Evolutionary conservation across 2,888 invertebrate genomes (phyloP).

Genomic region (Acleris laterana): DNA sequence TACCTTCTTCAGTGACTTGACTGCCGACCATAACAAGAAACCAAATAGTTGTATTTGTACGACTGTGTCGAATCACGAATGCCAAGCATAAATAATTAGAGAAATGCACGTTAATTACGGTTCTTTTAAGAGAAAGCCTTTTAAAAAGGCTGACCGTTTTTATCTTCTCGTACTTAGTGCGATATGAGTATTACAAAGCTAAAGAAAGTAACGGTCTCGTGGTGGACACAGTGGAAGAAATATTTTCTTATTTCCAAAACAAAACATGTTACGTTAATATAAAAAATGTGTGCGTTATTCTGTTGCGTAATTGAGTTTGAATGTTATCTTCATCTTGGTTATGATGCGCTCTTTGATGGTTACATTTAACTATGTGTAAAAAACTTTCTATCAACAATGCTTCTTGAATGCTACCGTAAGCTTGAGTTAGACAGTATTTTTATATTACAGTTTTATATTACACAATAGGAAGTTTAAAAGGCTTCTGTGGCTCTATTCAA

Average conservation of each 20-base stretch:
- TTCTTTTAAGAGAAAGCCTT: slow-evolving; percentile 25
- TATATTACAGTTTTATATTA: too few relatives aligned
- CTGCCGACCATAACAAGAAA: too few relatives aligned
- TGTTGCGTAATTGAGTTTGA: slow-evolving; percentile 21
- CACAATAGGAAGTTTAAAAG: too few relatives aligned
- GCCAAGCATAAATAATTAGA: slow-evolving; percentile 23
- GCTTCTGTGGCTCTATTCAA: too few relatives aligned
- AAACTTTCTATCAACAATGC: slow-evolving; percentile 11
- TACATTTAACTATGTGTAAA: slow-evolving; percentile 28
- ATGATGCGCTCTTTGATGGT: slow-evolving; percentile 23
- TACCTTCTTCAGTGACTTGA: too few relatives aligned
- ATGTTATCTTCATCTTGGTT: slow-evolving; percentile 28
- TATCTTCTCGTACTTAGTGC: slow-evolving; percentile 11
- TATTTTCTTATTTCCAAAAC: slow-evolving; percentile 18
- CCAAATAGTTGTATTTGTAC: not conserved
- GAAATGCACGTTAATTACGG: slow-evolving; percentile 30
- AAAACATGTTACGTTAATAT: slow-evolving; percentile 17
- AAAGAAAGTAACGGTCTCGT: slow-evolving; percentile 26
- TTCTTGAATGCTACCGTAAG: not conserved
- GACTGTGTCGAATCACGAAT: slow-evolving; percentile 2
- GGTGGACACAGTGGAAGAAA: slow-evolving; percentile 6
- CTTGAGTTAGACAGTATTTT: too few relatives aligned
- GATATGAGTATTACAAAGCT: slow-evolving; percentile 11
- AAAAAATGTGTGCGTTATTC: slow-evolving; percentile 25
- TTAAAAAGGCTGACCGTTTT: slow-evolving; percentile 20